These are phyloP conservation scores for Prorops nasuta DNA, from an alignment of 1,140 invertebrate species.

Conservation along the genomic window DNA sequence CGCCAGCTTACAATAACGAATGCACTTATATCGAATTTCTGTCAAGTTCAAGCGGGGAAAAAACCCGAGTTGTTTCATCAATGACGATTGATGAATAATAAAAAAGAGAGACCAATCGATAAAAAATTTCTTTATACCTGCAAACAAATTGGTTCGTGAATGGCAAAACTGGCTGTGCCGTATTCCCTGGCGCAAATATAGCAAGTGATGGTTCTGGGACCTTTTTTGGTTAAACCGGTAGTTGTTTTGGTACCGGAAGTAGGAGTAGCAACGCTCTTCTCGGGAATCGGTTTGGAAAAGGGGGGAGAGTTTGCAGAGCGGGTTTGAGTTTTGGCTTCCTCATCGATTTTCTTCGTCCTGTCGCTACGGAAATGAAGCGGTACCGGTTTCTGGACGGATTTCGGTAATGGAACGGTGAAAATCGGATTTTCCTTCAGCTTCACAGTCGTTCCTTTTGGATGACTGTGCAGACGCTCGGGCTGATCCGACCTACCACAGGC, in stretches of 20 bases:
- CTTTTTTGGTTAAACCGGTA: conserved; percentile 23
- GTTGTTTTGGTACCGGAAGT: not conserved
- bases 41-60: too few relatives aligned
- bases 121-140: too few relatives aligned
- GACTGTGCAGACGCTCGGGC: conserved; percentile 63
- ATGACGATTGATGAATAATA: too few relatives aligned
- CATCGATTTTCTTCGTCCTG: conserved; percentile 26
- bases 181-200: conserved; percentile 79
- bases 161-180: conserved; percentile 70
- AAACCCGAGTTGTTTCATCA: too few relatives aligned
- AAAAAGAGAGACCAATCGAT: too few relatives aligned
- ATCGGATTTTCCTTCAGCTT: conserved; percentile 19
- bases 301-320: not conserved
- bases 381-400: conserved; percentile 57
- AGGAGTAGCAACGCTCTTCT: not conserved
- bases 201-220: conserved; percentile 63
- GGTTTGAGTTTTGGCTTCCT: conserved; percentile 4
- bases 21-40: too few relatives aligned
- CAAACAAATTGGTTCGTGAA: conserved; percentile 80
- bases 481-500: conserved; percentile 59
- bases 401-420: conserved; percentile 23
- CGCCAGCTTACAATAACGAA: too few relatives aligned
- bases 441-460: conserved; percentile 46
- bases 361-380: conserved; percentile 56
- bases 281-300: not conserved